phyloP scores from a whole-genome alignment of 2,113 vertebrate genomes.

The Pandion haliaetus region DNA sequence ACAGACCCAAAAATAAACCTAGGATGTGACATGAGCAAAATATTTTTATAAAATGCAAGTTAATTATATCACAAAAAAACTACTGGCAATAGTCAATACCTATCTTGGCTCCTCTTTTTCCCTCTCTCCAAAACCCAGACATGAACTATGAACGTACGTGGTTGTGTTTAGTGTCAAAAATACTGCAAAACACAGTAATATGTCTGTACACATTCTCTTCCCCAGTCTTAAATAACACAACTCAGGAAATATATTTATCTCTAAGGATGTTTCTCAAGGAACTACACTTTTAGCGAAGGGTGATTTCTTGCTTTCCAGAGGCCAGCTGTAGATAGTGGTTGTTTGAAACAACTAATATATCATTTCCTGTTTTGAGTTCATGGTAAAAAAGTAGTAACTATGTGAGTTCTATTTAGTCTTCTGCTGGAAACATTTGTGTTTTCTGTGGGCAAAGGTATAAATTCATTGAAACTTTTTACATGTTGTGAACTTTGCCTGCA shows the following conservation, averaged over 20 bases:
- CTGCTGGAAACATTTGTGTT: background rate
- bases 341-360: conserved; percentile 1
- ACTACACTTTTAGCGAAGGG: background rate
- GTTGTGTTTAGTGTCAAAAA: background rate
- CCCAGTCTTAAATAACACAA: background rate
- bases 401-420: background rate
- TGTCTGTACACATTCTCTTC: background rate
- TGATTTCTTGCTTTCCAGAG: background rate
- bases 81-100: background rate
- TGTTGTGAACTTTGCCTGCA: background rate
- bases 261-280: background rate
- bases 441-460: background rate
- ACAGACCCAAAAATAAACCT: background rate
- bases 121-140: background rate
- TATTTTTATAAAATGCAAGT: background rate
- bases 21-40: background rate
- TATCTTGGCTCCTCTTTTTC: background rate
- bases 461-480: background rate
- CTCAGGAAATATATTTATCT: background rate
- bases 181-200: background rate
- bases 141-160: background rate
- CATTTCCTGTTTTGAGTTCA: conserved; percentile 25
- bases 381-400: background rate
- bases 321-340: background rate
- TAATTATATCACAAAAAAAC: background rate